Percentiles rank a stretch among this genome's conserved stretches.
phyloP scores from a whole-genome alignment of 2,888 invertebrate genomes.

The Euphydryas editha region DNA sequence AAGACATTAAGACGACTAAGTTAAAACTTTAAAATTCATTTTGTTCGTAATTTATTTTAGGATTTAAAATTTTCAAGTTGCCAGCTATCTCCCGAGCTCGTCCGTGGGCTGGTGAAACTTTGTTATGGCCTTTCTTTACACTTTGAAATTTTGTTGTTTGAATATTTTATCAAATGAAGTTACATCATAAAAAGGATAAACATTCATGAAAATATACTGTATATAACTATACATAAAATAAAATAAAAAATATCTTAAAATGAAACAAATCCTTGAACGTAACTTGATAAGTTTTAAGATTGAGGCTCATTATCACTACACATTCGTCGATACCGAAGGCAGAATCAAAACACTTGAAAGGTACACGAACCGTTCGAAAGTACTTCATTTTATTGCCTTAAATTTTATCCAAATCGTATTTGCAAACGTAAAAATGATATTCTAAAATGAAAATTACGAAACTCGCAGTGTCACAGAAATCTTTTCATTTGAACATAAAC shows the following conservation, averaged over 20 bases:
- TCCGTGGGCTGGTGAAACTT: neutral
- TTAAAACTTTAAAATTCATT: neutral
- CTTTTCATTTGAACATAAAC: conserved; percentile 16
- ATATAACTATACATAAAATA: no score
- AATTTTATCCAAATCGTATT: neutral
- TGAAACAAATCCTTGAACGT: no score
- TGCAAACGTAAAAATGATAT: conserved; percentile 17
- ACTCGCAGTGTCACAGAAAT: neutral
- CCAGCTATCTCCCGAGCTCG: neutral
- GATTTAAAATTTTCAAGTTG: neutral
- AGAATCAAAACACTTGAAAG: no score
- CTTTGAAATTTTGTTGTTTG: neutral
- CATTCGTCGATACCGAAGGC: no score
- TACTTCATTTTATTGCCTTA: neutral
- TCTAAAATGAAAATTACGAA: conserved; percentile 8
- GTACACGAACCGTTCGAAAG: no score
- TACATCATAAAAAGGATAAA: no score
- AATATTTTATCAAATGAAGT: no score
- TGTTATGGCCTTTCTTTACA: neutral
- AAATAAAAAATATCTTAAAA: no score
- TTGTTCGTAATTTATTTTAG: neutral
- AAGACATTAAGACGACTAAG: neutral
- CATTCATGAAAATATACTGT: no score
- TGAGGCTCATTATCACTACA: no score
- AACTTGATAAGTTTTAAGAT: no score